Evolutionary conservation across 2,797 vertebrate genomes (phyloP).

Genomic region (Mormyrops attenuatus): DNA sequence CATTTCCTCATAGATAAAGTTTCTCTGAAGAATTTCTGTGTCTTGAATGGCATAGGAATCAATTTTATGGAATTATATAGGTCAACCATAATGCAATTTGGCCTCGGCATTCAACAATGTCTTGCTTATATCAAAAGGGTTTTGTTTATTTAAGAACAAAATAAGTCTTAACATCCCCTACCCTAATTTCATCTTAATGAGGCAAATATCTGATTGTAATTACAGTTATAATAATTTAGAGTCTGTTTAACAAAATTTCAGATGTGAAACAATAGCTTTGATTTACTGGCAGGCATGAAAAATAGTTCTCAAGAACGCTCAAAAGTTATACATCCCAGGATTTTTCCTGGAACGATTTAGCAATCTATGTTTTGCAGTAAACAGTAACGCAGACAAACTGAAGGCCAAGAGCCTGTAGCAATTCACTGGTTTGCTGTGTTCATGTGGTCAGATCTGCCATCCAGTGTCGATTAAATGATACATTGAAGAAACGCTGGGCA

Average conservation of each 20-base stretch:
- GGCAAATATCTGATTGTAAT: not conserved
- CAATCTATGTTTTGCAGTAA: slow-evolving; percentile 20
- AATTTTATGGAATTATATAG: not conserved
- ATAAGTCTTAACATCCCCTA: not conserved
- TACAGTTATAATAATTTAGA: not conserved
- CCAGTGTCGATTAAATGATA: not conserved
- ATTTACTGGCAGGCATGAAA: not conserved
- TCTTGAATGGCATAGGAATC: not conserved
- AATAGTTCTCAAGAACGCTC: not conserved
- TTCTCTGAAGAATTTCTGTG: not conserved
- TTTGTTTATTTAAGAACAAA: slow-evolving; percentile 2
- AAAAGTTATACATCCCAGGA: not conserved
- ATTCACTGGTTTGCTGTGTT: not conserved
- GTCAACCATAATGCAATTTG: not conserved
- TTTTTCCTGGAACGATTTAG: not conserved
- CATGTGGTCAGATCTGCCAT: not conserved
- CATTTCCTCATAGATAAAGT: not conserved
- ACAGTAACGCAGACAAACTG: not conserved
- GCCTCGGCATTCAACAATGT: not conserved
- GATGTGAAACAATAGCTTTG: not conserved
- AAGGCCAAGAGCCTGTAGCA: not conserved
- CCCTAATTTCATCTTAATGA: not conserved
- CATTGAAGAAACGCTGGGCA: not conserved
- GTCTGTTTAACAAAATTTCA: not conserved
- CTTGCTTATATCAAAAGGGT: not conserved